Percentiles rank a stretch among this genome's conserved stretches.
Evolutionary conservation across 1,140 invertebrate genomes (phyloP).

Genomic region (Palaemon carinicauda): DNA sequence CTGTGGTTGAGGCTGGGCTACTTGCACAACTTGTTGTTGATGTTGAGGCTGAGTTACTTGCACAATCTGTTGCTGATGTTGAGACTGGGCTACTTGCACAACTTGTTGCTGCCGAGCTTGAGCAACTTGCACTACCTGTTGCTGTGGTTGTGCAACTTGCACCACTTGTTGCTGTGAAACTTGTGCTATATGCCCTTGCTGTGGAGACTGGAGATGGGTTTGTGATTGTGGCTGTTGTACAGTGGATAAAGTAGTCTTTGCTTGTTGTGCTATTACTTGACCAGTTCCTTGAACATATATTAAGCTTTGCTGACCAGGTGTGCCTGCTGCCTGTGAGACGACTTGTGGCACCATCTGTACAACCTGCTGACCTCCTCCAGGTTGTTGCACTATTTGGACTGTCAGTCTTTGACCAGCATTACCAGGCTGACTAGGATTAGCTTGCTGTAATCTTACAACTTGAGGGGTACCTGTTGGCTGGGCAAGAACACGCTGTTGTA

Average conservation of each 20-base stretch:
- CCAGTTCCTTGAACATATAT: conserved; percentile 45
- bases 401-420: conserved; percentile 22
- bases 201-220: neutral
- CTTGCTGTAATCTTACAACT: conserved; percentile 38
- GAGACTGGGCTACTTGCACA: neutral
- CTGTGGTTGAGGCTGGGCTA: conserved; percentile 15
- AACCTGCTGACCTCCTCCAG: conserved; percentile 32
- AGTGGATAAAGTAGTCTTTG: conserved; percentile 21
- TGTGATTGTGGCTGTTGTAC: conserved; percentile 28
- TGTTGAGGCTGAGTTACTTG: neutral
- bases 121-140: neutral
- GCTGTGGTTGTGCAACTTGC: conserved; percentile 11
- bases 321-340: conserved; percentile 23
- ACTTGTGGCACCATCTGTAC: conserved; percentile 49
- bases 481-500: conserved; percentile 34
- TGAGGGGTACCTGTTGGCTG: neutral
- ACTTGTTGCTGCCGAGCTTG: conserved; percentile 11
- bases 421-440: neutral
- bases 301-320: conserved; percentile 16
- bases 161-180: conserved; percentile 4
- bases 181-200: neutral
- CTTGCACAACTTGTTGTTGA: conserved; percentile 3
- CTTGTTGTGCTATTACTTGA: conserved; percentile 34
- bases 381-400: conserved; percentile 47
- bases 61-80: neutral